phyloP scores from a whole-genome alignment of 2,113 vertebrate genomes.

The Calyptommatus sinebrachiatus region DNA sequence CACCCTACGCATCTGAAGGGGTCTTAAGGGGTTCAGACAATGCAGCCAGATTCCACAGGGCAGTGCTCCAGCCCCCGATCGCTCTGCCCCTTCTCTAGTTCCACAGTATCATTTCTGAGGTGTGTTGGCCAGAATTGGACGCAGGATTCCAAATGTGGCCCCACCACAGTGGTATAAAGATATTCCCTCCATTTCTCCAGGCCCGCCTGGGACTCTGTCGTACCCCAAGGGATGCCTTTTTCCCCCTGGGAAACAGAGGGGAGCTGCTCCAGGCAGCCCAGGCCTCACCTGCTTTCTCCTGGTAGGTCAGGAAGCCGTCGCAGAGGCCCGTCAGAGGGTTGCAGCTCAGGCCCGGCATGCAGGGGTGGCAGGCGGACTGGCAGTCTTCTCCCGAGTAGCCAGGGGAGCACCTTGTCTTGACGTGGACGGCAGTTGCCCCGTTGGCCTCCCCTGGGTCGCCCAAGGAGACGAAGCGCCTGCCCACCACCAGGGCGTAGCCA shows the following conservation, averaged over 20 bases:
- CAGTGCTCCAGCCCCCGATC: no score
- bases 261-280: no score
- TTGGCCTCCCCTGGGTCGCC: not conserved
- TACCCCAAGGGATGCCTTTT: not conserved
- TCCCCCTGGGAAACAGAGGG: not conserved
- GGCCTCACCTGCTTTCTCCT: not conserved
- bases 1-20: no score
- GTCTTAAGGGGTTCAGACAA: not conserved
- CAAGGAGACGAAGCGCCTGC: conserved; percentile 9
- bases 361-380: conserved; percentile 10
- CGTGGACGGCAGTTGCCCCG: not conserved
- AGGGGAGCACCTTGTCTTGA: conserved; percentile 15
- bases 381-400: conserved; percentile 31
- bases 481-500: no score
- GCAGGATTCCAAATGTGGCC: no score
- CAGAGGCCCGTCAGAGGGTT: conserved; percentile 12
- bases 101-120: no score
- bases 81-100: no score
- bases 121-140: no score
- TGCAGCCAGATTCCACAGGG: no score
- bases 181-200: not conserved
- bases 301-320: conserved; percentile 23
- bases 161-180: no score
- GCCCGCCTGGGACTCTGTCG: no score
- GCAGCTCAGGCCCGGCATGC: conserved; percentile 11